Percentiles rank a stretch among this genome's conserved stretches.
These are phyloP conservation scores for human DNA, from an alignment of 2,113 vertebrate genomes.

Conservation along the genomic window GRCh38 chr1:5382001-5382500, in stretches of 20 bases:
- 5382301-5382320: rapidly evolving
- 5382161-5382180: background rate
- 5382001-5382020: background rate
- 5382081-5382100: rapidly evolving
- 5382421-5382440: background rate
- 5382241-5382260: too few relatives aligned
- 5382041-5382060: background rate
- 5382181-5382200: background rate
- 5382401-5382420: background rate
- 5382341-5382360: background rate
- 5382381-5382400: background rate
- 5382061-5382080: rapidly evolving
- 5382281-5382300: background rate
- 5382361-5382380: background rate
- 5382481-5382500: rapidly evolving
- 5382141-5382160: background rate
- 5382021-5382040: rapidly evolving
- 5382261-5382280: background rate
- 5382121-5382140: background rate
- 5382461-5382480: rapidly evolving
- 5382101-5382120: rapidly evolving
- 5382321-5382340: rapidly evolving
- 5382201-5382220: rapidly evolving
- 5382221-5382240: background rate
- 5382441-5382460: rapidly evolving